These are phyloP conservation scores for Haplochromis burtoni DNA, from an alignment of 2,113 vertebrate species.

Conservation along the genomic window DNA sequence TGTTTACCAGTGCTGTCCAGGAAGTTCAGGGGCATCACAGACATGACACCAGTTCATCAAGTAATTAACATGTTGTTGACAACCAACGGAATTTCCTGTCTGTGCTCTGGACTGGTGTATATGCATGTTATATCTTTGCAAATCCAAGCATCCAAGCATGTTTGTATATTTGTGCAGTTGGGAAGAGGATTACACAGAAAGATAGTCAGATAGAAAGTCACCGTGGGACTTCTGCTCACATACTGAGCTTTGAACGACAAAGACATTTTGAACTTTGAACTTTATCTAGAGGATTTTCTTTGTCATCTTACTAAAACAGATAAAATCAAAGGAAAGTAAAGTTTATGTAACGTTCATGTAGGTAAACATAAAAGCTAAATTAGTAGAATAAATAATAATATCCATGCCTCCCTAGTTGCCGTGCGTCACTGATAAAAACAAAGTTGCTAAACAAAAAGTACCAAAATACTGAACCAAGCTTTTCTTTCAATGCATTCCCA, in stretches of 20 bases:
- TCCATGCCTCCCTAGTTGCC: neutral
- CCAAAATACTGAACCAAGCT: constrained; percentile 3
- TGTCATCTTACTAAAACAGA: neutral
- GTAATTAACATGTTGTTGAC: constrained; percentile 22
- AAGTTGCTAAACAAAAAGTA: neutral
- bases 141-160: neutral
- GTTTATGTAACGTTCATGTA: neutral
- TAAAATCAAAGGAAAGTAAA: neutral
- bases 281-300: neutral
- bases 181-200: neutral
- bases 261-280: neutral
- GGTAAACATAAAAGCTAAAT: neutral
- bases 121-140: neutral
- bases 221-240: neutral
- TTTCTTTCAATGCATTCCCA: constrained; percentile 29
- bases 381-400: neutral
- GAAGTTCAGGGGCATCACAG: constrained; percentile 12
- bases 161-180: neutral
- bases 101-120: neutral
- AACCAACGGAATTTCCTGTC: constrained; percentile 4
- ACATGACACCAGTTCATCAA: neutral
- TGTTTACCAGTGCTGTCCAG: neutral
- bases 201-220: neutral
- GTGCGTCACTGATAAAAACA: neutral
- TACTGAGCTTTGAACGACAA: neutral